These are phyloP conservation scores for Oryzaephilus surinamensis DNA, from an alignment of 1,140 invertebrate species.

Conservation along the genomic window DNA sequence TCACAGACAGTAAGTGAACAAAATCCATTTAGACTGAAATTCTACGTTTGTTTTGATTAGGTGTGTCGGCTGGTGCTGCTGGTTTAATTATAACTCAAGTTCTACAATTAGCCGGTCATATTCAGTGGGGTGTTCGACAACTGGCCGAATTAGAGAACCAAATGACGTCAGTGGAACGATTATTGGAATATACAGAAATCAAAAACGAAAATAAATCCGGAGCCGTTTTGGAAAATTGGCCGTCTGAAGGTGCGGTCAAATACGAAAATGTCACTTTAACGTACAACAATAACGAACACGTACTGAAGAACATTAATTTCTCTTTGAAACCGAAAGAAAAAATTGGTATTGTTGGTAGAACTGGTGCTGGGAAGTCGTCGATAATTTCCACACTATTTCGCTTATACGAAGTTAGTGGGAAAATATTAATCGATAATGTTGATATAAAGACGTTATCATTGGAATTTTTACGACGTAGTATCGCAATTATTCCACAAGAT, in stretches of 20 bases:
- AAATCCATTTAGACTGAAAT: no score
- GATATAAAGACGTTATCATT: constrained; percentile 49
- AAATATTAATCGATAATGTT: constrained; percentile 49
- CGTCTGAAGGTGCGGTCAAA: constrained; percentile 53
- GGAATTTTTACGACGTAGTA: constrained; percentile 46
- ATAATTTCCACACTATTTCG: constrained; percentile 58
- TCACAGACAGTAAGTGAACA: constrained; percentile 1
- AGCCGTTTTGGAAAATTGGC: constrained; percentile 63
- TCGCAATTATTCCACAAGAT: constrained; percentile 64
- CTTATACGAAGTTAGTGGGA: constrained; percentile 41
- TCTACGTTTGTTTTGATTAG: no score
- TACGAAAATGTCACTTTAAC: constrained; percentile 46
- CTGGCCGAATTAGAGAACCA: constrained; percentile 68
- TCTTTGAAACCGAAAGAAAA: constrained; percentile 45
- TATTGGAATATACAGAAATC: constrained; percentile 59
- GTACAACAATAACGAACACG: constrained; percentile 39
- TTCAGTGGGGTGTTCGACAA: constrained; percentile 71
- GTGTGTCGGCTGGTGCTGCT: no score
- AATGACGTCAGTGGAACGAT: constrained; percentile 67
- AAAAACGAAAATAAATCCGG: constrained; percentile 62
- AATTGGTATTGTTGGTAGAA: constrained; percentile 63
- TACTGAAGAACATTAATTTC: constrained; percentile 45
- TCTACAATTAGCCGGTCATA: neutral
- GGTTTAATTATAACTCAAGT: no score
- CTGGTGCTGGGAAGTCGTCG: constrained; percentile 77